Evolutionary conservation across 2,797 vertebrate species (phyloP), one percentile per base, ranked within the genome.

Genomic region (Diceros bicornis): DNA sequence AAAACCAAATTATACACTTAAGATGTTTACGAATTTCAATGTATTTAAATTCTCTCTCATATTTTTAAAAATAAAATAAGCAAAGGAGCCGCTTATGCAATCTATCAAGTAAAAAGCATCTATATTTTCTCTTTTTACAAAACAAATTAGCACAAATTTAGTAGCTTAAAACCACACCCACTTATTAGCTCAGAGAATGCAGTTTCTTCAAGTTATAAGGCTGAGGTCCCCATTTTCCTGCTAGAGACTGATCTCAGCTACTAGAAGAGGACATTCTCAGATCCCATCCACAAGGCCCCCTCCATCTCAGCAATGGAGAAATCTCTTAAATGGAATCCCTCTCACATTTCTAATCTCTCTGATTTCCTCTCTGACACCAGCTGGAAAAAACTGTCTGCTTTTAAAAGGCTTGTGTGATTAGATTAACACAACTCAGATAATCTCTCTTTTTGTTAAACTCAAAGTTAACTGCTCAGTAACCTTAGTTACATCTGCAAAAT

Each of bases 61-160:
- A 55, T 47, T 88, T 82, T 77, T 57, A 47, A 94, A 96, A 74
- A 41, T 79, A 68, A 94, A 95, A 90, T 82, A 78, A 91, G 25
- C 12, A 59, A 77, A 92, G 32, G 52, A 91, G 32, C 6, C 0
- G 20, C 29, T 82, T 77, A 93, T 59, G 82, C 17, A 77, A 71
- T 59, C 34, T 32, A 27, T 64, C 18, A 66, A 37, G 50, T 72
- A 41, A 37, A 52, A 50, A 86, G 29, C 50, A 71, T 12, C 52
- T 55, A 47, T 44, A 34, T 32, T 41, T 86, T 55, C 34, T 29
- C 55, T 44, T 71, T 34, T 44, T 71, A 4, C 29, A 47, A 47
- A 47, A 47, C 32, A 78, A 85, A 71, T 37, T 29, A 61, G 23
- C 16, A 41, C 37, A 34, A 47, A 69, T 17, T 34, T 55, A 68